Percentiles rank a stretch among this genome's conserved stretches.
These are phyloP conservation scores for Pyralis farinalis DNA, from an alignment of 2,888 invertebrate genomes.

Conservation along the genomic window DNA sequence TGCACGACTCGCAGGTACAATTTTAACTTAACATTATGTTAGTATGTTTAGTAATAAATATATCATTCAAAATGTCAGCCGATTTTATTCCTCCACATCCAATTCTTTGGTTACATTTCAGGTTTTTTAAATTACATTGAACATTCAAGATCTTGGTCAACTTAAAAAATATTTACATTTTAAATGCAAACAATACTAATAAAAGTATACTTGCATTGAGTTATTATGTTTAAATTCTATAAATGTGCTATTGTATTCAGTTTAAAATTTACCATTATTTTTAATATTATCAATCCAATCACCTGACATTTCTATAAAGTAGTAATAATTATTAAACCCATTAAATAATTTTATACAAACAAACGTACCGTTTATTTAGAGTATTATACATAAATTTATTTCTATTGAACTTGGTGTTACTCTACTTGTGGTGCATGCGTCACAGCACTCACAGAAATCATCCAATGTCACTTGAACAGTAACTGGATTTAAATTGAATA, in stretches of 20 bases:
- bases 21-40: constrained; percentile 17
- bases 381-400: constrained; percentile 1
- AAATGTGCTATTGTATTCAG: background rate
- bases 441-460: too few species aligned
- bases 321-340: background rate
- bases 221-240: background rate
- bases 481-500: too few species aligned
- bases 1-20: constrained; percentile 21
- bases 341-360: background rate
- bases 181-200: background rate
- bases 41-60: constrained; percentile 17
- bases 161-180: background rate
- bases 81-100: background rate
- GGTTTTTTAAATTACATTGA: background rate
- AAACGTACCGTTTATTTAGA: constrained; percentile 3
- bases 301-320: too few species aligned
- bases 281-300: background rate
- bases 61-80: background rate
- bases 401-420: background rate
- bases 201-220: too few species aligned
- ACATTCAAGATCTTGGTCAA: background rate
- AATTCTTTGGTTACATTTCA: constrained; percentile 7
- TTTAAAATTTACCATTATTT: background rate
- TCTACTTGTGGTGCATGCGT: background rate
- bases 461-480: too few species aligned